Evolutionary conservation across 2,113 vertebrate species (phyloP), one percentile per base, ranked within the genome.

Genomic region (Caranx melampygus): DNA sequence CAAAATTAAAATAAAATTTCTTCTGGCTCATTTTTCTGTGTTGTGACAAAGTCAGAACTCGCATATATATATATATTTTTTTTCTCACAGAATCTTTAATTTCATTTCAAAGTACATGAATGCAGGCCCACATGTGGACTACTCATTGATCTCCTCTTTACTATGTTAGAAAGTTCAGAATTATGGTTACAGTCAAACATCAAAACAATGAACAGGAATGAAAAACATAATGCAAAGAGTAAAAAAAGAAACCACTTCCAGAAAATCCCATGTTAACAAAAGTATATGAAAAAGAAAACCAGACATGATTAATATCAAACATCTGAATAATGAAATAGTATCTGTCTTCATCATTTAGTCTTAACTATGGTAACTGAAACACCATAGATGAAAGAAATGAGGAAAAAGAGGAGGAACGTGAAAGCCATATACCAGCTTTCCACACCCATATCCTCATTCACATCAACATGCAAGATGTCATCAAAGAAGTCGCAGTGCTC

Each of bases 351-450:
- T 85, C 73, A 87, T 81, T 83, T 88, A 7, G 68, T 89, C 91
- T 94, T 94, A 16, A 93, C 44, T 5, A 94, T 13, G 6, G 88
- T 94, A 35, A 79, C 82, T 3, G 72, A 37, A 63, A 89, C 81
- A 31, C 91, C 78, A 68, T 92, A 94, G 59, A 92, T 16, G 5
- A 87, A 6, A 44, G 93, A 76, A 37, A 91, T 54, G 44, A 95
- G 62, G 58, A 94, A 94, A 37, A 90, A 86, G 11, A 76, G 0
- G 33, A 94, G 77, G 72, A 95, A 94, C 6, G 72, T 71, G 37
- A 88, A 75, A 40, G 89, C 81, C 81, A 93, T 87, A 20, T 88
- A 88, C 94, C 91, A 94, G 35, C 57, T 84, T 42, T 91, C 92
- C 55, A 81, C 87, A 2, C 54, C 21, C 1, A 66, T 45, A n/a